Evolutionary conservation across 2,888 invertebrate genomes (phyloP), one percentile per base, ranked within the genome.

Genomic region (Gymnoscelis rufifasciata): DNA sequence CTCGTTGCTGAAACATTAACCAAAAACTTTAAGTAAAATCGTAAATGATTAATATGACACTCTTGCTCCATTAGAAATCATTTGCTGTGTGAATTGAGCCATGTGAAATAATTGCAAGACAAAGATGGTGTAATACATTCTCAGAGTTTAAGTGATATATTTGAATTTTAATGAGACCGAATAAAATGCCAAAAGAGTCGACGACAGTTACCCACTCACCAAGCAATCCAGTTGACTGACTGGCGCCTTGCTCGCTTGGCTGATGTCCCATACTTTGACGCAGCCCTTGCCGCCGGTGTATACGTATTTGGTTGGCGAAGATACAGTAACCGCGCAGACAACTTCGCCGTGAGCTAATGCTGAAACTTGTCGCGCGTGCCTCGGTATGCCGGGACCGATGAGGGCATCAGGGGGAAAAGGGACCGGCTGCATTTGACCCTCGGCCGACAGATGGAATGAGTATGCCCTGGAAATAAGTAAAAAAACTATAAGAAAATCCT

Each of bases 241-340:
- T 41, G 97, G 96, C 65, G 92, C 94, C 77, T 96, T 96, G 53
- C 93, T 93, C 19, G 95, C 94, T 74, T 96, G 96, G 81, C 94
- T 94, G 79, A 97, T 97, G 86, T 97, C 97, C 97, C 97, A 97
- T 50, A 98, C 97, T 86, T 98, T 98, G 61, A 98, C 98, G 86
- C 97, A 96, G 53, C 98, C 97, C 86, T 97, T 97, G 63, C 97
- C 97, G 36, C 97, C 98, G 2, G 98, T 98, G 89, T 97, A 98
- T 39, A 97, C 96, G 83, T 95, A 95, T 76, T 95, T 95, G 40
- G 96, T 95, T 49, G 96, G 95, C 81, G 95, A 95, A 53, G 96
- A 96, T 67, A 98, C 97, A 49, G 98, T 97, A 38, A 98, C 98
- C 27, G 98, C 98, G 83, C 98, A 98, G 15, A 98, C 98, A 45